Evolutionary conservation across 2,113 vertebrate species (phyloP), one percentile per base, ranked within the genome.

Genomic region (Callionymus lyra): DNA sequence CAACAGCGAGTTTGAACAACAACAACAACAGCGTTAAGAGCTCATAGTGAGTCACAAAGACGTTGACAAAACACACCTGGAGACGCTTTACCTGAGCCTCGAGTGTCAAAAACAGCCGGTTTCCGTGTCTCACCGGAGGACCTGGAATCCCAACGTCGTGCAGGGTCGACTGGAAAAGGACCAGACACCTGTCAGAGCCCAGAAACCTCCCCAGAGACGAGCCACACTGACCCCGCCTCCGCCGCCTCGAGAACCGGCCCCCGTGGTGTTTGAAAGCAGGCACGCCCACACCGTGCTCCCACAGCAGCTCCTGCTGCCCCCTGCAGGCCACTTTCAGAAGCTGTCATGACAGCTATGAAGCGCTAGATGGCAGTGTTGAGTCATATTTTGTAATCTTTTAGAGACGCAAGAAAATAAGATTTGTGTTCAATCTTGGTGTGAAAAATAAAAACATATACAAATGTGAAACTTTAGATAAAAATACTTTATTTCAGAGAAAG

Each of bases 101-200:
- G 34, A 41, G 39, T 9, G 39, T n/a, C 46, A 2, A 27, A 27
- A 27, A 27, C 21, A 27, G 40, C 38, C 16, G 50, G 41, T 27
- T 27, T 27, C 21, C 4, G 21, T 27, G 21, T 8, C 21, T 5
- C 21, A 27, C 21, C 21, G 21, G 4, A 27, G 47, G 42, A 33
- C 6, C 9, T 8, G 59, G 40, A 50, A 15, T 46, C n/a, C 45
- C 50, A 35, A 41, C 39, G 12, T 1, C 18, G 12, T 31, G 50
- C 53, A 64, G 32, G 56, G 43, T 49, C 31, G 48, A 32, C 16
- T 15, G 47, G 5, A 60, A 65, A 76, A 48, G 45, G 49, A 65
- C 45, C 47, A 10, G 52, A 60, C 73, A 79, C 80, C 77, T 80
- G 75, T 72, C 36, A 38, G 52, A 37, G 37, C 37, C 53, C n/a